Base-by-base conservation (phyloP, 2,797 vertebrate genomes). In the Knipowitschia caucasica region DNA sequence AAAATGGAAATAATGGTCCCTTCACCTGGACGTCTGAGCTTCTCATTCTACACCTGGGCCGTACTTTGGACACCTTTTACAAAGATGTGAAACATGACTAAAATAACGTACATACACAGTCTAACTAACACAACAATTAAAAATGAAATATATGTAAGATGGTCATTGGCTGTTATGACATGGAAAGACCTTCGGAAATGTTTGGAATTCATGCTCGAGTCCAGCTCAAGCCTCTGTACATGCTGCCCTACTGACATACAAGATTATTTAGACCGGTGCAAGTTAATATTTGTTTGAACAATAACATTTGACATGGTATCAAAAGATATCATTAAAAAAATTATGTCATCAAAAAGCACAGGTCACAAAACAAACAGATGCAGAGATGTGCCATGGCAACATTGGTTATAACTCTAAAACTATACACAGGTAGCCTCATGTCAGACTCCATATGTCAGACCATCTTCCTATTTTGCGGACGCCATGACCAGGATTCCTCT, bases 181-280 rank as follows among this genome's bases (percentile, higher is more conserved):
- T 36, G 34, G 15, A 23, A 50, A 17, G 26, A 17, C 2, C 44
- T 34, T 40, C 40, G 26, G 52, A 5, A n/a, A 46, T 54, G 39
- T 40, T 18, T n/a, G 52, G 23, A 57, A 39, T 12, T 56, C 35
- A 92, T 92, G 92, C 93, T 85, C 91, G 95, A 94, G 93, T 89
- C 93, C 93, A 93, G 92, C 94, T 95, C 92, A 90, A 94, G 93
- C 92, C 93, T 82, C 64, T 69, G 78, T 30, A 33, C n/a, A 36
- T 38, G 33, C 29, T 44, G 36, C 58, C 35, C 47, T 47, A 55
- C 67, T 44, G 27, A 50, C 46, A 39, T 38, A 24, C 24, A 38
- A 60, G 27, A 59, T 47, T 11, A 52, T 7, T 45, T 45, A 25
- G n/a, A 45, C n/a, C 27, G 7, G 3, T 15, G n/a, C 4, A 1